phyloP scores from a whole-genome alignment of 1,140 invertebrate genomes.

The Rhizoglyphus robini region DNA sequence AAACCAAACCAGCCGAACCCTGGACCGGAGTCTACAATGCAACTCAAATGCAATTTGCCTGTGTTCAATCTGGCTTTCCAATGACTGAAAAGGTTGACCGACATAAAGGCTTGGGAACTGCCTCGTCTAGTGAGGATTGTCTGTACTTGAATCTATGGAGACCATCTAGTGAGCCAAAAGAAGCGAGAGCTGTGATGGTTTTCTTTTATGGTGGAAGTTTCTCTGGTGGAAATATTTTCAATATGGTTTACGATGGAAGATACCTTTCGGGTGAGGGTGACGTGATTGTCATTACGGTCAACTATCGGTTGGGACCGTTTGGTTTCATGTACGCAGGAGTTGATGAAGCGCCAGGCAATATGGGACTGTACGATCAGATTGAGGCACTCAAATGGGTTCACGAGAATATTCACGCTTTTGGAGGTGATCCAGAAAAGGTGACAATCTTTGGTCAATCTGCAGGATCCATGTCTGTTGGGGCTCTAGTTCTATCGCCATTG shows the following conservation, averaged over 20 bases:
- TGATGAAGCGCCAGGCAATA: too few relatives aligned
- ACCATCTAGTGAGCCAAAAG: slow-evolving; percentile 42
- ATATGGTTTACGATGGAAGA: slow-evolving; percentile 43
- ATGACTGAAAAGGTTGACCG: neutral
- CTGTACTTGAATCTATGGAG: slow-evolving; percentile 85
- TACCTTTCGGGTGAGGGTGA: slow-evolving; percentile 49
- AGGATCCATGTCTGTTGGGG: too few relatives aligned
- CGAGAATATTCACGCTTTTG: too few relatives aligned
- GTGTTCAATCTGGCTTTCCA: slow-evolving; percentile 10
- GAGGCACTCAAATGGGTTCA: too few relatives aligned
- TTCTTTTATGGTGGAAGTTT: slow-evolving; percentile 63
- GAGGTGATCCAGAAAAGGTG: too few relatives aligned
- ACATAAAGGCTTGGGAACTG: slow-evolving; percentile 27
- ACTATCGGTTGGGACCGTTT: too few relatives aligned
- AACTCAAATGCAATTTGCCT: slow-evolving; percentile 14
- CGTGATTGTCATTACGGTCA: too few relatives aligned
- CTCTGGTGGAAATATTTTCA: slow-evolving; percentile 44
- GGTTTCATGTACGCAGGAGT: too few relatives aligned
- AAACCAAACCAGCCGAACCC: neutral
- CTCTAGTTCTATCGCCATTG: too few relatives aligned
- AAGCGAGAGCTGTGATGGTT: slow-evolving; percentile 48
- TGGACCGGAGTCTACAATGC: too few relatives aligned
- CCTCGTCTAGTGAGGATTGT: slow-evolving; percentile 54
- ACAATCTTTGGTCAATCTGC: too few relatives aligned
- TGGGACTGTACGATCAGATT: too few relatives aligned